A percentile compares a stretch with the other conserved stretches of the same genome.
Conservation (phyloP, 2,797 vertebrate species). For the Cottoperca gobio region DNA sequence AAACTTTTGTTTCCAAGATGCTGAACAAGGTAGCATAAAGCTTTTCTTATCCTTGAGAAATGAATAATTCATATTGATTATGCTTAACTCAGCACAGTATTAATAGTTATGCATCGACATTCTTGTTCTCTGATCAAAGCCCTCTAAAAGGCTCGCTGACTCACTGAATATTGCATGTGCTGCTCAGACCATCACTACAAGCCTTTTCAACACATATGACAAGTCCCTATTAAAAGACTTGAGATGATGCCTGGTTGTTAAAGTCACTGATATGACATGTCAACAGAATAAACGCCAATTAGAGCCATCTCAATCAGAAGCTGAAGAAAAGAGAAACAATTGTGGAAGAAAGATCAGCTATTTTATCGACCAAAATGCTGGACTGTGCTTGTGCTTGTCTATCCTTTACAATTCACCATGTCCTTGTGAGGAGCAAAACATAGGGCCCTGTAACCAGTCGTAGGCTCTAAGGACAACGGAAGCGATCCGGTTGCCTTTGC, state of each 20-base stretch:
- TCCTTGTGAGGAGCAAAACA: neutral
- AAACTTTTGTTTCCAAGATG: constrained; percentile 12
- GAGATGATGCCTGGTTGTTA: constrained; percentile 1
- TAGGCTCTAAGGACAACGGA: too few relatives aligned
- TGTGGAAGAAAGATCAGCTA: neutral
- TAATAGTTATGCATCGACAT: neutral
- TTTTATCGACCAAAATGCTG: neutral
- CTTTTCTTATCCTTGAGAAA: neutral
- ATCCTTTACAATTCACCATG: neutral
- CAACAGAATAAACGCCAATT: neutral
- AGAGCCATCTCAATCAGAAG: neutral
- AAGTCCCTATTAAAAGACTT: neutral
- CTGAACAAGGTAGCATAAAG: neutral
- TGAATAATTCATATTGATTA: constrained; percentile 1
- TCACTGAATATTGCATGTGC: constrained; percentile 3
- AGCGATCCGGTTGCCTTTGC: too few relatives aligned
- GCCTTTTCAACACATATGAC: neutral
- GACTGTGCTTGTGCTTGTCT: neutral
- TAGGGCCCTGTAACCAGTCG: neutral
- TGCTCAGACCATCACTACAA: neutral
- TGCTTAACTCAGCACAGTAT: neutral
- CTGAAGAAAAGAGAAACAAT: neutral
- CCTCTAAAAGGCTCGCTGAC: neutral
- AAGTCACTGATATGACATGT: neutral
- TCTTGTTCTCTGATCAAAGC: neutral